Evolutionary conservation across 1,140 invertebrate species (phyloP), one percentile per base, ranked within the genome.

Genomic region (Whitmania pigra): DNA sequence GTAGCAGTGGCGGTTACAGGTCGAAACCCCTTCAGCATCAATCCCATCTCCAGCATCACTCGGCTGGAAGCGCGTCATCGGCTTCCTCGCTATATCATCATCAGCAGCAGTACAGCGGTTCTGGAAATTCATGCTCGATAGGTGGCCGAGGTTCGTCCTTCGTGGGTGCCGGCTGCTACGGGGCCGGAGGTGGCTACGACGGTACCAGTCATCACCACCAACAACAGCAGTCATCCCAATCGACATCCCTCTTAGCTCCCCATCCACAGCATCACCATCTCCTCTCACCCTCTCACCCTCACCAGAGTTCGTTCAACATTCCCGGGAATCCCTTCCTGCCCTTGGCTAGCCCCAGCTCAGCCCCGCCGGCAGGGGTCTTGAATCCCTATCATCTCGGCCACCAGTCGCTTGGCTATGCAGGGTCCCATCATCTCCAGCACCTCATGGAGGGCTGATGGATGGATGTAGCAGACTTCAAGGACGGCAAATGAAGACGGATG

Each of bases 1-100:
- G 36, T 22, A 68, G 67, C 29, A 43, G 67, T n/a, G n/a, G 29
- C 18, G 36, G 67, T 29, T 31, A 63, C 20, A 68, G 67, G 36
- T 31, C 67, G n/a, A 68, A 68, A 18, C 40, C 67, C 1, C 67
- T 36, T 1, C 67, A 68, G n/a, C 67, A 68, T 25, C 67, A 68
- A 7, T 68, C 22, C 2, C 67, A 68, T 25, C 4, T 29, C 22
- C 40, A 68, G 22, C 67, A 68, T 25, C 67, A 68, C 7, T 18
- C 22, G 29, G 6, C 22, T 13, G 43, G 43, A 15, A 49, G 43
- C 43, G 43, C 15, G 5, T 49, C 43, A 5, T 49, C 43, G 0
- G 43, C 43, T 49, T 49, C 43, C 15, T 49, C 43, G 43, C 43
- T 49, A 13, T 49, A 49, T 49, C 67, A 68, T 17, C 40, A 43